Evolutionary conservation across 2,797 vertebrate species (phyloP).

Genomic region (Hemibagrus guttatus): DNA sequence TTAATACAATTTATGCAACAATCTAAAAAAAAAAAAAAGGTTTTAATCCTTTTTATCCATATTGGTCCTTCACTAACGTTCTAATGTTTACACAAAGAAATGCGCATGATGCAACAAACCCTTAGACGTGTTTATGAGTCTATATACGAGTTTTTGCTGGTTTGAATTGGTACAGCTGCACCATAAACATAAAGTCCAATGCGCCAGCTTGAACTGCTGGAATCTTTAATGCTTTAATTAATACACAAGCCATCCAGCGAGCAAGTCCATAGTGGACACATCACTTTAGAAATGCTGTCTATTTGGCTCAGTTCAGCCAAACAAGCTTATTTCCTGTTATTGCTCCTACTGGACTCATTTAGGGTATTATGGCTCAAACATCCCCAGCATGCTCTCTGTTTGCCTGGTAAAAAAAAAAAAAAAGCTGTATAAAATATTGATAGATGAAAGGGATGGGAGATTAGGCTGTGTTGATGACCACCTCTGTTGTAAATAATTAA

Average conservation of each 20-base stretch:
- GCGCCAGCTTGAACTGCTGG: neutral
- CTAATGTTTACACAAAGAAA: neutral
- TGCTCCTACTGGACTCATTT: constrained; percentile 32
- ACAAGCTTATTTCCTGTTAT: constrained; percentile 36
- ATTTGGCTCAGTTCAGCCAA: constrained; percentile 12
- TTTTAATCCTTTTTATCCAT: no score
- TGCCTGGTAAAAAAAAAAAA: constrained; percentile 43
- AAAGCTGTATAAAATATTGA: constrained; percentile 54
- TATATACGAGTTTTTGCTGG: neutral
- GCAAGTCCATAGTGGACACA: neutral
- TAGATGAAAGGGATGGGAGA: constrained; percentile 35
- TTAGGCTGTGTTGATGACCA: constrained; percentile 47
- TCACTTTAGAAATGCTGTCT: neutral
- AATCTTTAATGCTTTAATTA: constrained; percentile 8
- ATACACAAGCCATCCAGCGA: neutral
- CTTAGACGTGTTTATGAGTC: neutral
- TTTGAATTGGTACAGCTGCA: neutral
- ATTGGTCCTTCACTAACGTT: neutral
- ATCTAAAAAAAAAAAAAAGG: no score
- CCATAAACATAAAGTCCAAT: neutral
- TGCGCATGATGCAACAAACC: neutral
- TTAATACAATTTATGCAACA: neutral
- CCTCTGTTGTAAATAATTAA: constrained; percentile 53
- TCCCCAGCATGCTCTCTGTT: constrained; percentile 32
- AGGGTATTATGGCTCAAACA: constrained; percentile 38